phyloP scores from a whole-genome alignment of 2,888 invertebrate genomes.

The Dione vanillae region DNA sequence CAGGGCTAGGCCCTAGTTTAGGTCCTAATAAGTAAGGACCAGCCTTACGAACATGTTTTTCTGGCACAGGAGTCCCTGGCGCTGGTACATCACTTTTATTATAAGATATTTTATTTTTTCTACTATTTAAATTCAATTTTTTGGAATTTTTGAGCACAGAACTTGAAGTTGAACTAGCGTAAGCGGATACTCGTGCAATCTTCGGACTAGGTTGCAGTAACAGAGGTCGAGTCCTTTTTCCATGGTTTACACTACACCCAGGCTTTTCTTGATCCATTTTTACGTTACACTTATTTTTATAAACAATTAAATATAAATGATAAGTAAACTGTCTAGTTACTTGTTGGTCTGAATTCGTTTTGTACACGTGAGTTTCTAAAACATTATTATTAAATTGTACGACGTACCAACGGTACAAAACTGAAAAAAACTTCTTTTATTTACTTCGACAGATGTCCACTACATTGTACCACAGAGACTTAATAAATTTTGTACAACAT shows the following conservation, averaged over 20 bases:
- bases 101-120: constrained; percentile 62
- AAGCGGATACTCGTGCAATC: constrained; percentile 69
- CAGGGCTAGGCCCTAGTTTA: constrained; percentile 88
- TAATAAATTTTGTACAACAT: background rate
- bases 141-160: constrained; percentile 65
- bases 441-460: constrained; percentile 44
- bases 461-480: background rate
- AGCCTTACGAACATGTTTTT: constrained; percentile 84
- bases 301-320: background rate
- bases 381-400: constrained; percentile 33
- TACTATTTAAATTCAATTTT: constrained; percentile 59
- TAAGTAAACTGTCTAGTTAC: constrained; percentile 13
- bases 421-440: constrained; percentile 47
- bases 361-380: constrained; percentile 28
- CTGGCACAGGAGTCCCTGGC: constrained; percentile 80
- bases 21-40: constrained; percentile 89
- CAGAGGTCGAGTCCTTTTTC: constrained; percentile 79
- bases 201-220: constrained; percentile 73
- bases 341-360: background rate
- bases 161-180: constrained; percentile 65
- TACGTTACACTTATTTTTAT: constrained; percentile 46
- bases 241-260: constrained; percentile 70
- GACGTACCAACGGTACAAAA: constrained; percentile 30
- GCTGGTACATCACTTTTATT: constrained; percentile 73
- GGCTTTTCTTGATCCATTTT: constrained; percentile 78